Evolutionary conservation across 2,888 invertebrate species (phyloP), one percentile per base, ranked within the genome.

Genomic region (Leucophora obtusa): DNA sequence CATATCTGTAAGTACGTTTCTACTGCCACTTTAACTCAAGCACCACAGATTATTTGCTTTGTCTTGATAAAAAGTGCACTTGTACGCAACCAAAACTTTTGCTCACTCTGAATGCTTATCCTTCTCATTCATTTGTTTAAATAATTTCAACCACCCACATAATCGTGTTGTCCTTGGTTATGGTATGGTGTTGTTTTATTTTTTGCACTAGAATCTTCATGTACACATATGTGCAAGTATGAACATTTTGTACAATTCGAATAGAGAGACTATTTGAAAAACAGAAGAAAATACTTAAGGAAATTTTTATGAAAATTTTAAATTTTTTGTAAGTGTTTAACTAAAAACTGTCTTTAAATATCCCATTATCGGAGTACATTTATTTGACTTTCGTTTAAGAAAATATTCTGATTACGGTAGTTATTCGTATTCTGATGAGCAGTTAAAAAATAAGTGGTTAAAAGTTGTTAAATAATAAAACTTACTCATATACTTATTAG

Each of bases 111-210:
- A 68, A 60, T 69, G 33, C 47, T 62, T 69, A 33, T 75, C 50
- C 54, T 60, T 15, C 60, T 33, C 11, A n/a, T 53, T 1, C 63
- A 72, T 50, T 75, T 38, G 50, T 69, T n/a, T 54, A 62, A 69
- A 69, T 58, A 56, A 75, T 53, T 58, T 38, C 11, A 74, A 38
- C 58, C 76, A 60, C 35, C 63, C 62, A 28, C 38, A 56, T 54
- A 43, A 62, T 59, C 17, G 14, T 70, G 47, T 59, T 74, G 74
- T 74, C 69, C 65, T 79, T 78, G 76, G 43, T 59, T 35, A 70
- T 63, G 69, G 70, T 28, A 28, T 28, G 28, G 6, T 28, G 28
- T 28, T 28, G 28, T 28, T 28, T n/a, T 35, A 21, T 56, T 56
- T 47, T 60, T 15, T 17, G 17, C 66, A 17, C 35, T 14, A 18